Conservation (phyloP, 2,797 vertebrate species). For the Hypotaenidia philippensis region DNA sequence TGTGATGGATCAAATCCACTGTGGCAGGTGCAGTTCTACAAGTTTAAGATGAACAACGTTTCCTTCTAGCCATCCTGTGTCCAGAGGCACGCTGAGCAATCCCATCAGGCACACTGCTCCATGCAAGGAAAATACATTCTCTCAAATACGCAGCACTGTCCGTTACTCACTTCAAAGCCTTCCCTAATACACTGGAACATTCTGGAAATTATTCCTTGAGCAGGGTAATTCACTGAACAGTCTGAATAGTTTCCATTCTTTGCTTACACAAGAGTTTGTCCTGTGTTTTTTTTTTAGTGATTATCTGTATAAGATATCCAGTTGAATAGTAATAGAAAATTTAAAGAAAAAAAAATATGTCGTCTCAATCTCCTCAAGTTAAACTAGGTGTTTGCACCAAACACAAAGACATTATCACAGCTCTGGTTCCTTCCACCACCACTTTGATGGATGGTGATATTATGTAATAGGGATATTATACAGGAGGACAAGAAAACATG, state of each 20-base stretch:
- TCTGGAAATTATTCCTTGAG: conserved; percentile 35
- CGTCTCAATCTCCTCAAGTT: neutral
- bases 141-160: neutral
- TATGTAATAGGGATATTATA: neutral
- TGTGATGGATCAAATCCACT: neutral
- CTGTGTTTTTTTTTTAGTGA: neutral
- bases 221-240: neutral
- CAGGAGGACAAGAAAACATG: neutral
- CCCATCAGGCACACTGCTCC: neutral
- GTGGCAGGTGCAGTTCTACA: neutral
- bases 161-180: conserved; percentile 16
- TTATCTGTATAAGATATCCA: neutral
- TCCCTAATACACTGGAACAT: neutral
- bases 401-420: neutral
- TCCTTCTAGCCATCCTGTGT: neutral
- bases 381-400: neutral
- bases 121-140: conserved; percentile 11
- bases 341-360: neutral
- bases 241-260: neutral
- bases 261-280: conserved; percentile 5
- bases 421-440: neutral
- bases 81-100: neutral
- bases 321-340: neutral
- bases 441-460: neutral
- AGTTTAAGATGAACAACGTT: neutral